A percentile compares a stretch with the other conserved stretches of the same genome.
Conservation (phyloP, 2,888 invertebrate species). For the Microplitis deprimator region DNA sequence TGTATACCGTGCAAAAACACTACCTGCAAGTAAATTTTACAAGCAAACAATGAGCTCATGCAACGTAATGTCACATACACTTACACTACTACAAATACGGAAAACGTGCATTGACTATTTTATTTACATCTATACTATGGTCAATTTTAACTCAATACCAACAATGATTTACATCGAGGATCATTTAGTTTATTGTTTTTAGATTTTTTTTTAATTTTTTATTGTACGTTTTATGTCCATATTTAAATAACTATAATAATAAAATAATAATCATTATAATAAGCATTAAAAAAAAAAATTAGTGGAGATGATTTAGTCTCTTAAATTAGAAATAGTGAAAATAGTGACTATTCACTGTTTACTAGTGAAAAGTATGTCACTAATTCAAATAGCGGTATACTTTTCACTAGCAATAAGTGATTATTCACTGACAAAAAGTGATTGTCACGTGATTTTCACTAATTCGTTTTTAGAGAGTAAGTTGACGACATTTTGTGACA, state of each 20-base stretch:
- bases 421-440: too few relatives aligned
- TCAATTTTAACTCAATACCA: conserved; percentile 12
- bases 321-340: too few relatives aligned
- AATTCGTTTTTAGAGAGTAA: too few relatives aligned
- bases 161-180: conserved; percentile 20
- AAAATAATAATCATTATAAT: neutral
- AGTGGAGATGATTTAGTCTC: too few relatives aligned
- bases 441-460: too few relatives aligned
- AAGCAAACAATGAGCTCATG: conserved; percentile 41
- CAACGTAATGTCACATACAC: conserved; percentile 41
- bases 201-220: neutral
- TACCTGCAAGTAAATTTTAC: conserved; percentile 43
- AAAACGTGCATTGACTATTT: conserved; percentile 35
- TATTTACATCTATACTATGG: conserved; percentile 8
- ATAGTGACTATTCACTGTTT: too few relatives aligned
- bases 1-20: conserved; percentile 37
- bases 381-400: too few relatives aligned
- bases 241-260: conserved; percentile 11
- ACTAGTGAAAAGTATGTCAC: too few relatives aligned
- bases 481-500: too few relatives aligned
- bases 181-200: conserved; percentile 23
- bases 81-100: conserved; percentile 21
- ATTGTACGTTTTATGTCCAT: neutral
- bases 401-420: too few relatives aligned
- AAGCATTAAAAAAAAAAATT: too few relatives aligned